A percentile compares a stretch with the other conserved stretches of the same genome.
Evolutionary conservation across 2,888 invertebrate species (phyloP).

Genomic region (Metalampra italica): DNA sequence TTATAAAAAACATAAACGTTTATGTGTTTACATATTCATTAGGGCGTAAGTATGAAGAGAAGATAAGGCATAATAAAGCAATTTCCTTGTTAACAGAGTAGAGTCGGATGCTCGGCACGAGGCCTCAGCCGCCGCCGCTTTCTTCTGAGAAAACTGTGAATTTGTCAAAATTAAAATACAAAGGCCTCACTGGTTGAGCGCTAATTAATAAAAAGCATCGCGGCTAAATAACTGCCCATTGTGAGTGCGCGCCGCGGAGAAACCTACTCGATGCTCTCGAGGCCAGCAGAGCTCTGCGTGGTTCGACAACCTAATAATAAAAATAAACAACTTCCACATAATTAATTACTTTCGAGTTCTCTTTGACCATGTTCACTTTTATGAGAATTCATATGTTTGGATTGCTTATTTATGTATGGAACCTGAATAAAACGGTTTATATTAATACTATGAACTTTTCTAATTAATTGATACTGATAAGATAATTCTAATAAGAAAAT

Average conservation of each 20-base stretch:
- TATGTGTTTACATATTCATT: constrained; percentile 37
- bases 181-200: constrained; percentile 47
- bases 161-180: constrained; percentile 71
- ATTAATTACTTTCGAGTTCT: constrained; percentile 7
- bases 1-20: constrained; percentile 13
- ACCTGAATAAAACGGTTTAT: neutral
- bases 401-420: neutral
- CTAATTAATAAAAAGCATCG: constrained; percentile 66
- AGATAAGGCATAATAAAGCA: constrained; percentile 35
- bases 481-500: neutral
- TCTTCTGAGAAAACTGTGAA: constrained; percentile 57
- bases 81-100: constrained; percentile 25
- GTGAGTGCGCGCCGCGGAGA: constrained; percentile 28
- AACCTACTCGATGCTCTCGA: constrained; percentile 6
- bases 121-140: constrained; percentile 12
- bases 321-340: constrained; percentile 14
- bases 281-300: constrained; percentile 7
- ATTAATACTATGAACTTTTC: neutral
- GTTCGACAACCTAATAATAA: constrained; percentile 19
- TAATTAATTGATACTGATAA: too few species aligned
- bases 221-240: constrained; percentile 64
- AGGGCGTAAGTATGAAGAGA: constrained; percentile 25
- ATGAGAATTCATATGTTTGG: constrained; percentile 1
- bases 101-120: constrained; percentile 6
- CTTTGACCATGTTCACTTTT: constrained; percentile 1